A percentile compares a stretch with the other conserved stretches of the same genome.
phyloP scores from a whole-genome alignment of 2,113 vertebrate genomes.

The Corvus cornix region DNA sequence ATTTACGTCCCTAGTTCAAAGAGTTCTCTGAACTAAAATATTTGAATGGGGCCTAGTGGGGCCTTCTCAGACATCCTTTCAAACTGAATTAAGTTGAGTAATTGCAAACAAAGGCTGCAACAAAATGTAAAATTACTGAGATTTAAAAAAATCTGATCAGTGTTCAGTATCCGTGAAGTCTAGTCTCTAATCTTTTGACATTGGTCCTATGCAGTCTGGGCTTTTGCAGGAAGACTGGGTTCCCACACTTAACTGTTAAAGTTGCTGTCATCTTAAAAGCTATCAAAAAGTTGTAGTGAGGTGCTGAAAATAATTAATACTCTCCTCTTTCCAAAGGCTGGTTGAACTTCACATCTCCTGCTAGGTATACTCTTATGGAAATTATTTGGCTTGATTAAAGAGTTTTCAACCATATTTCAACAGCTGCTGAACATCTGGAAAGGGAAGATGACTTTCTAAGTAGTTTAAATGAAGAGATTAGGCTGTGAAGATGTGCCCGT shows the following conservation, averaged over 20 bases:
- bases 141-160: rapidly evolving
- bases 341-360: neutral
- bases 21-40: neutral
- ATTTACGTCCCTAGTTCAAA: neutral
- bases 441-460: neutral
- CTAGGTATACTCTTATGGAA: neutral
- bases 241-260: neutral
- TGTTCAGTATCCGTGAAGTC: neutral
- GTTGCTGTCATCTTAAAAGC: neutral
- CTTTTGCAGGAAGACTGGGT: neutral
- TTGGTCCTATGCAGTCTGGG: neutral
- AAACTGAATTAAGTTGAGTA: neutral
- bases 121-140: neutral
- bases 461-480: neutral
- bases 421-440: neutral
- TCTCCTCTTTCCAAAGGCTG: neutral
- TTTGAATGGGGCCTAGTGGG: neutral
- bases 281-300: neutral
- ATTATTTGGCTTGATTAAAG: neutral
- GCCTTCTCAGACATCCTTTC: neutral
- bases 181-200: neutral
- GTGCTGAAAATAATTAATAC: neutral
- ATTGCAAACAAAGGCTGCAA: neutral
- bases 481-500: neutral
- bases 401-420: neutral